phyloP scores from a whole-genome alignment of 92 coral and sea anemone species.

The Ricordea florida region DNA sequence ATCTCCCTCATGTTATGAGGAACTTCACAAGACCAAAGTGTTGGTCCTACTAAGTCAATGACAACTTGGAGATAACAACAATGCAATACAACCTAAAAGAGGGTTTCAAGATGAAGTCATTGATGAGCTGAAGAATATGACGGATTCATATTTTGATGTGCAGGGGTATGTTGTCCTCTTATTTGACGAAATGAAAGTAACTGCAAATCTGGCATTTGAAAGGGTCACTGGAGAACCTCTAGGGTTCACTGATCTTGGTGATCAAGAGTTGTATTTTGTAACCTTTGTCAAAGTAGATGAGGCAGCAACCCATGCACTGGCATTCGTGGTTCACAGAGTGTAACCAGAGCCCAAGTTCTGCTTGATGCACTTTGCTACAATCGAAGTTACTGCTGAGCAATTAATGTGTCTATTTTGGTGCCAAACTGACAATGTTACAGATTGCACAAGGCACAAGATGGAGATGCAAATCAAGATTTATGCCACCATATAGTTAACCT shows the following conservation, averaged over 20 bases:
- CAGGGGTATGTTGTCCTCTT: conserved; percentile 56
- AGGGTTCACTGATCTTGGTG: conserved; percentile 31
- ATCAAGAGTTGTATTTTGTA: conserved; percentile 24
- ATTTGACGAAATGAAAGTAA: conserved; percentile 58
- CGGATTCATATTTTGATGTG: conserved; percentile 11
- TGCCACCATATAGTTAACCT: too few relatives aligned
- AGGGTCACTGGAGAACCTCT: conserved; percentile 42
- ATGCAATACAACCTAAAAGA: conserved; percentile 43
- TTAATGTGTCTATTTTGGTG: conserved; percentile 14
- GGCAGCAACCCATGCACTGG: conserved; percentile 37
- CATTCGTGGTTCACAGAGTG: conserved; percentile 13
- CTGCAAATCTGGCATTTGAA: conserved; percentile 44
- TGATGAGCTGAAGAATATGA: conserved; percentile 31
- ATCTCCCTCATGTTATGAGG: conserved; percentile 44
- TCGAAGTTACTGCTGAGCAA: conserved; percentile 29
- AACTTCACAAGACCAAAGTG: conserved; percentile 35
- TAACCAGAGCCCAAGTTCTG: conserved; percentile 16
- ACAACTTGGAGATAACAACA: conserved; percentile 37
- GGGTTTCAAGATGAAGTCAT: conserved; percentile 56
- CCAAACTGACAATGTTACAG: too few relatives aligned
- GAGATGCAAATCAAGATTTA: too few relatives aligned
- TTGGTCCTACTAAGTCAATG: conserved; percentile 57
- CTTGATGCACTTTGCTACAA: conserved; percentile 35
- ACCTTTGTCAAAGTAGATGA: conserved; percentile 36
- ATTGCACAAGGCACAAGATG: too few relatives aligned